Base-by-base conservation (phyloP, 2,113 vertebrate genomes). In the Himantopus leucocephalus region DNA sequence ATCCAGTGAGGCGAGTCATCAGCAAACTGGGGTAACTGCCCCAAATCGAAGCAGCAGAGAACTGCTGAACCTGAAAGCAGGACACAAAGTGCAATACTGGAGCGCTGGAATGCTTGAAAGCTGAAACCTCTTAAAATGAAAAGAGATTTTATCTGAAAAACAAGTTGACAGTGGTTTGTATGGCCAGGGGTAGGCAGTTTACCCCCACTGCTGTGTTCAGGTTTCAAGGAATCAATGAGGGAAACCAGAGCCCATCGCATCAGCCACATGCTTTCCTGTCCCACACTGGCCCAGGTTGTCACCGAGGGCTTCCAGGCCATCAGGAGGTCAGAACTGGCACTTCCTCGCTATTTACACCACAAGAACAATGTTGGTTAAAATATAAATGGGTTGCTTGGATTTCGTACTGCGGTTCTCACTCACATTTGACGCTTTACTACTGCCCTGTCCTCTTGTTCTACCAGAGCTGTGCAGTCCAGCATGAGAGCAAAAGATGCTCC, bases 1-100 rank as follows among this genome's bases (percentile, higher is more conserved):
- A 72, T 16, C 16, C 43, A n/a, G 32, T 2, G 1, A 30, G 43
- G 29, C 0, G 0, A 80, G 34, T 26, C 12, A 4, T 7, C 66
- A 19, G 58, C 64, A 59, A 63, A 39, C 26, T 21, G 79, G 30
- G 29, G 32, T 23, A 59, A 15, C 59, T 53, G 37, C 52, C 52
- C 66, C 1, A 1, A 55, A 37, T 67, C 9, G 14, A 2, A 60
- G 32, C 29, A 59, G 68, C 64, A 59, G 29, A 32, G 43, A 76
- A 20, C 45, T 26, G n/a, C 85, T 53, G 74, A 43, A 59, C 9
- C 14, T 0, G 0, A 53, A 55, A 66, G 22, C 45, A 48, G 75
- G 45, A 30, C 43, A 30, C n/a, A 16, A 8, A 27, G 48, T 18
- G 19, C 27, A 34, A 0, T 53, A 11, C 0, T 55, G 43, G 45